Evolutionary conservation across 2,888 invertebrate genomes (phyloP).

Genomic region (Mesorhabditis sp.): DNA sequence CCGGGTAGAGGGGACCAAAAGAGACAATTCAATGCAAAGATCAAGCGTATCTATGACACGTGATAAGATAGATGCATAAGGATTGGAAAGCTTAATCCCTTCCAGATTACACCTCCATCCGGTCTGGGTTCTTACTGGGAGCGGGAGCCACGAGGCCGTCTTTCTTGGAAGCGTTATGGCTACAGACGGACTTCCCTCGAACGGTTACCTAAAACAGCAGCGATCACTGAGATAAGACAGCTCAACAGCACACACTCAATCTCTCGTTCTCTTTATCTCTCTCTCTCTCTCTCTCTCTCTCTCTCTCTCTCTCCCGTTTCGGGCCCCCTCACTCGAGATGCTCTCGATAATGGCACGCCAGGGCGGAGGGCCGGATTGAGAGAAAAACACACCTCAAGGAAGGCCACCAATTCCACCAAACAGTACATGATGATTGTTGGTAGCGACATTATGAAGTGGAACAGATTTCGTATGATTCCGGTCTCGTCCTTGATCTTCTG

Average conservation of each 20-base stretch:
- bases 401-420: slow-evolving; percentile 44
- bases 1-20: too few relatives aligned
- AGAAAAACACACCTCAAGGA: slow-evolving; percentile 32
- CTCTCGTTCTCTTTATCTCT: too few relatives aligned
- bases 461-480: slow-evolving; percentile 44
- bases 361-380: too few relatives aligned
- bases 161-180: slow-evolving; percentile 51
- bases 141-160: slow-evolving; percentile 44
- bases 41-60: too few relatives aligned
- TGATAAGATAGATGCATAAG: too few relatives aligned
- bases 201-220: slow-evolving; percentile 35
- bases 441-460: slow-evolving; percentile 47
- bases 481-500: slow-evolving; percentile 42
- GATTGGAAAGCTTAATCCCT: too few relatives aligned
- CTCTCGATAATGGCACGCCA: too few relatives aligned
- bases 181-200: slow-evolving; percentile 48
- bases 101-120: slow-evolving; percentile 33
- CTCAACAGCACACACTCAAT: too few relatives aligned
- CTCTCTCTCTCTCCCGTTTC: too few relatives aligned
- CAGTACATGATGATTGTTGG: slow-evolving; percentile 49
- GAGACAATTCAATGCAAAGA: too few relatives aligned
- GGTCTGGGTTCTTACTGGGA: slow-evolving; percentile 30
- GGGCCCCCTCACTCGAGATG: too few relatives aligned
- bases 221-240: neutral
- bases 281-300: too few relatives aligned